Base-by-base conservation (phyloP, 2,888 invertebrate species). In the Monochamus alternatus region DNA sequence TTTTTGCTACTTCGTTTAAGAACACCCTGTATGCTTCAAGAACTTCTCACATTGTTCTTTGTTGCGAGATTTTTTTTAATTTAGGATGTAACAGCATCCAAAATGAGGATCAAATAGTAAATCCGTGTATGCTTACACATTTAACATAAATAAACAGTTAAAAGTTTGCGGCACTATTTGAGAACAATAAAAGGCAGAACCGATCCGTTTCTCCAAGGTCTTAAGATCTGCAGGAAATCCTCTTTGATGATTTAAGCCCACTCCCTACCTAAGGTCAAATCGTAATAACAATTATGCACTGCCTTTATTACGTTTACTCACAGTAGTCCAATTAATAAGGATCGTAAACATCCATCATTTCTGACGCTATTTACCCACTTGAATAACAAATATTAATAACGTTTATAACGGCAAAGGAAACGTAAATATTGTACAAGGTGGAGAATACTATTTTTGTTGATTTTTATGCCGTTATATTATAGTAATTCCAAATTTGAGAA, bases 231-330 rank as follows among this genome's bases (percentile, higher is more conserved):
- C 55, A 55, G 55, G 55, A 55, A 55, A 55, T 55, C 55, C 55
- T 55, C 55, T 55, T 55, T n/a, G 55, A 55, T 55, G 55, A 55
- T n/a, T 55, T 38, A 55, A 55, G 55, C 55, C 55, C 55, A 55
- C 55, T 55, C 55, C 55, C 55, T 55, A n/a, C 5, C 14, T 55
- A 55, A 55, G 55, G 55, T 55, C 3, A 55, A 12, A 47, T 47
- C 47, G 12, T 47, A 47, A 47, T 38, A 12, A 55, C 14, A 14
- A 55, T 55, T 55, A 14, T 55, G 55, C 55, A 55, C 55, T 55
- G 22, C 55, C 55, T 55, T 55, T 55, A 55, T 55, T 55, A 55
- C 14, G 55, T 55, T 55, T 55, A 22, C 22, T n/a, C 55, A 55
- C 14, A 14, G 47, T 47, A 47, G 12, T 47, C 47, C 47, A 47